These are phyloP conservation scores for Hesperophylax magnus DNA, from an alignment of 1,140 invertebrate genomes.

Conservation along the genomic window DNA sequence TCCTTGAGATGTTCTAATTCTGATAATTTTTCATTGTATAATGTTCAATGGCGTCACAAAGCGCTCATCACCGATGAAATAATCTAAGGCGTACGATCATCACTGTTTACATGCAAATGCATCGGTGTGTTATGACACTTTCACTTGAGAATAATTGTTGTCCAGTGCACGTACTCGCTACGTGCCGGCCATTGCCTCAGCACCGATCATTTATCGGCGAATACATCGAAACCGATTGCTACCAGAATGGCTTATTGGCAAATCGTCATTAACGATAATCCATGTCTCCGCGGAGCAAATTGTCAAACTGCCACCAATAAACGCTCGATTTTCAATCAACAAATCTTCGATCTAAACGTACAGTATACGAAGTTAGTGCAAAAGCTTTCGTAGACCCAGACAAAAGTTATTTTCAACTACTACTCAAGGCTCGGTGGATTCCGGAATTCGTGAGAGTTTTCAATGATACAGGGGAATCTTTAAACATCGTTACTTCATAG, in stretches of 20 bases:
- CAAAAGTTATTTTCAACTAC: too few relatives aligned
- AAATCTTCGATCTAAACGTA: too few relatives aligned
- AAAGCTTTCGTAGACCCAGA: too few relatives aligned
- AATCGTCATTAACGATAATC: conserved; percentile 7
- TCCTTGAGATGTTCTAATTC: neutral
- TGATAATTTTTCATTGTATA: neutral
- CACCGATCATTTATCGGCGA: conserved; percentile 25
- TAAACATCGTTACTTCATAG: too few relatives aligned
- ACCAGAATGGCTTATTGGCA: conserved; percentile 27
- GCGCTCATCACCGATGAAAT: neutral
- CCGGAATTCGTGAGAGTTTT: too few relatives aligned
- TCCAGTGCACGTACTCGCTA: conserved; percentile 26
- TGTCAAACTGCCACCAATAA: too few relatives aligned
- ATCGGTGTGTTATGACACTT: conserved; percentile 34
- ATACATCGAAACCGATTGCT: conserved; percentile 12
- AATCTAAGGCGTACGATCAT: neutral
- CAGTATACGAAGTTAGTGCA: too few relatives aligned
- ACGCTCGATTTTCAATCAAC: too few relatives aligned
- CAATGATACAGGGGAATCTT: too few relatives aligned
- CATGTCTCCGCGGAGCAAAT: too few relatives aligned
- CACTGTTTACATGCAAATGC: conserved; percentile 26
- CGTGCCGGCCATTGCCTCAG: conserved; percentile 17
- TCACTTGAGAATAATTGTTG: conserved; percentile 29
- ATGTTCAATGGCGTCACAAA: conserved; percentile 4
- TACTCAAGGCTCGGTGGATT: too few relatives aligned